phyloP scores from a whole-genome alignment of 2,797 vertebrate genomes.

The Acipenser oxyrinchus region DNA sequence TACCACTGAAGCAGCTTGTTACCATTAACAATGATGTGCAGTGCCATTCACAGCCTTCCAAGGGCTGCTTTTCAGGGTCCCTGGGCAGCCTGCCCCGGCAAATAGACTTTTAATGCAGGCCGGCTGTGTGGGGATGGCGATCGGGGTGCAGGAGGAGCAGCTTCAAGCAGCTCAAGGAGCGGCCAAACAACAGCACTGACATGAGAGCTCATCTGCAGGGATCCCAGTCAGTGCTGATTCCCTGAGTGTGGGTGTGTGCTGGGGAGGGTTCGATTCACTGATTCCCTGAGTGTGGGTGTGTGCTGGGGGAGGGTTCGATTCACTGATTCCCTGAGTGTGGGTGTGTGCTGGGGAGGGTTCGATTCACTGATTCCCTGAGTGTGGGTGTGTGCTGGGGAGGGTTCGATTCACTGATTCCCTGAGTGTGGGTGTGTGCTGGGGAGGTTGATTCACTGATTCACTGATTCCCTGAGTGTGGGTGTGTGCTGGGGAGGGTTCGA shows the following conservation, averaged over 20 bases:
- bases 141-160: constrained; percentile 27
- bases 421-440: too few species aligned
- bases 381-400: too few species aligned
- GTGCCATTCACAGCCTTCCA: constrained; percentile 59
- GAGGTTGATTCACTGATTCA: too few species aligned
- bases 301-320: too few species aligned
- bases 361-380: too few species aligned
- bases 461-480: too few species aligned
- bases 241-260: neutral
- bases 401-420: too few species aligned
- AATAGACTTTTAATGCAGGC: constrained; percentile 21
- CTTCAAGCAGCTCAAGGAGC: constrained; percentile 64
- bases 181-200: constrained; percentile 50
- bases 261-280: too few species aligned
- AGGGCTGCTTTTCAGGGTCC: constrained; percentile 58
- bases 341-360: too few species aligned
- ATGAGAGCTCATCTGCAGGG: constrained; percentile 33
- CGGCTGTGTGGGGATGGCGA: neutral
- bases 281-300: too few species aligned
- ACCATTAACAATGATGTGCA: constrained; percentile 69
- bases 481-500: too few species aligned
- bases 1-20: constrained; percentile 67
- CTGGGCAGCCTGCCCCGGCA: constrained; percentile 25
- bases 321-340: too few species aligned
- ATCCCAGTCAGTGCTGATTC: constrained; percentile 10